Percentiles rank a stretch among this genome's conserved stretches.
These are phyloP conservation scores for Limnothrissa miodon DNA, from an alignment of 2,113 vertebrate genomes.

Conservation along the genomic window DNA sequence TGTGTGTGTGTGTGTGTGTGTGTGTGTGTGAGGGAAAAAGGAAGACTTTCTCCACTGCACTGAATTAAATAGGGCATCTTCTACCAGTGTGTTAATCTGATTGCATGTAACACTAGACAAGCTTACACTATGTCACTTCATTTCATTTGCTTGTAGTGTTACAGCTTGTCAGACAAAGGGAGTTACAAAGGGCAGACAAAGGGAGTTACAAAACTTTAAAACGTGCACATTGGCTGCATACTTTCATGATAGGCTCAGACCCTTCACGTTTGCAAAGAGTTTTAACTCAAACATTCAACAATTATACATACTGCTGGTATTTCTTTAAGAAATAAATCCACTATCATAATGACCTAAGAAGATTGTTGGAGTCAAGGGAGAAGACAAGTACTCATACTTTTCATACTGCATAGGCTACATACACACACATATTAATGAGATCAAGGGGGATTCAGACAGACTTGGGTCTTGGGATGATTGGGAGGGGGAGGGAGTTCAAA, in stretches of 20 bases:
- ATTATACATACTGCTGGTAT: neutral
- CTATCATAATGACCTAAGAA: neutral
- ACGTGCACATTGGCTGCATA: neutral
- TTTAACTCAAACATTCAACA: neutral
- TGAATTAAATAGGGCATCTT: neutral
- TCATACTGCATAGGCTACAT: neutral
- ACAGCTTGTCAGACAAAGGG: neutral
- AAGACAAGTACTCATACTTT: neutral
- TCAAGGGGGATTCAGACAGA: neutral
- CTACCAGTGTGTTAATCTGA: neutral
- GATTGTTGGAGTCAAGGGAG: neutral
- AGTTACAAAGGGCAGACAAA: neutral
- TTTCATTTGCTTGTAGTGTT: neutral
- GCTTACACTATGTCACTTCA: neutral
- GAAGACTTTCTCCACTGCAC: neutral
- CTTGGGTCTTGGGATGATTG: neutral
- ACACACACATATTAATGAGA: neutral
- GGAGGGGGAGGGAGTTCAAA: neutral
- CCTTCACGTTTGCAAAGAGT: neutral
- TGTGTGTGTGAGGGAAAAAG: neutral
- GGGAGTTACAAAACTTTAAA: neutral
- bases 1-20: neutral
- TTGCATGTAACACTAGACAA: too few relatives aligned
- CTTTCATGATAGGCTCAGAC: neutral
- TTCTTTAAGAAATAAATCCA: neutral